Percentiles rank a stretch among this genome's conserved stretches.
phyloP scores from a whole-genome alignment of 2,797 vertebrate species.

The Cuniculus paca region DNA sequence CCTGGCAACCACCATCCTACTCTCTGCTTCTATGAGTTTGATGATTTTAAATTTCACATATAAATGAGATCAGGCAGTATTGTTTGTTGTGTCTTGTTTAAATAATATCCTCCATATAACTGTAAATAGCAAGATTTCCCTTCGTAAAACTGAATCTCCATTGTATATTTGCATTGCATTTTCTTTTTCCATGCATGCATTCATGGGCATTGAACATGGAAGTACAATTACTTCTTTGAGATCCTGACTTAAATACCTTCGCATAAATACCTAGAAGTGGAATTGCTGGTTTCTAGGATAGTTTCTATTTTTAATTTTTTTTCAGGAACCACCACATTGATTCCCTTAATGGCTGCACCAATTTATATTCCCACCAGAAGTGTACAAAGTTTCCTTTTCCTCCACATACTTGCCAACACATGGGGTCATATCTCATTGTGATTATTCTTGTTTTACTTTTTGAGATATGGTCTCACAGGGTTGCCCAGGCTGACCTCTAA shows the following conservation, averaged over 20 bases:
- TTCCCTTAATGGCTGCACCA: neutral
- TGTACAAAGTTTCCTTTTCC: neutral
- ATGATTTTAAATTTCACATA: neutral
- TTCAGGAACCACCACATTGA: neutral
- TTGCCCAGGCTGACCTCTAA: neutral
- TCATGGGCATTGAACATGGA: neutral
- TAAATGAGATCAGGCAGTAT: neutral
- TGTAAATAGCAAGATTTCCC: neutral
- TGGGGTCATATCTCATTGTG: neutral
- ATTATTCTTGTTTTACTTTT: neutral
- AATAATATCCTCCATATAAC: neutral
- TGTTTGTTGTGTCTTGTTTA: neutral
- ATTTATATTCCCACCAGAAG: neutral
- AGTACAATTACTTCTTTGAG: neutral
- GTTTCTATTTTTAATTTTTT: conserved; percentile 3
- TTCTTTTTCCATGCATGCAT: neutral
- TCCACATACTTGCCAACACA: neutral
- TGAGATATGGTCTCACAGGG: neutral
- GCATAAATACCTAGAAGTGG: neutral
- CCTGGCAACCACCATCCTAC: neutral
- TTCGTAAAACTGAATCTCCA: neutral
- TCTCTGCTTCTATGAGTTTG: neutral
- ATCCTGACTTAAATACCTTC: neutral
- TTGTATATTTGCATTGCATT: neutral
- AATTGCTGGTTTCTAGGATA: neutral